These are phyloP conservation scores for Neopelma chrysocephalum DNA, from an alignment of 2,797 vertebrate species.

Conservation along the genomic window DNA sequence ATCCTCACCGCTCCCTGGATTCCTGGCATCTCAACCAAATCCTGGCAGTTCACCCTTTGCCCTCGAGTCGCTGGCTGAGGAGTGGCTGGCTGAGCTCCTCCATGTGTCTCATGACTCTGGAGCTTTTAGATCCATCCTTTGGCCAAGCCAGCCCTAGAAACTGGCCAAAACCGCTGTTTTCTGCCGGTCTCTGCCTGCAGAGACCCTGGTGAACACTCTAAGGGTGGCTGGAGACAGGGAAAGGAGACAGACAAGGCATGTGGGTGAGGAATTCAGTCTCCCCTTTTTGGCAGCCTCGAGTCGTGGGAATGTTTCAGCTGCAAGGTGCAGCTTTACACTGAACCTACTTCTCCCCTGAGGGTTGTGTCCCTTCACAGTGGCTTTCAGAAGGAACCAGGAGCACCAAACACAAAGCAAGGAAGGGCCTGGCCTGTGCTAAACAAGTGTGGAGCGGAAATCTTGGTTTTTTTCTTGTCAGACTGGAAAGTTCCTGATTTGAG, in stretches of 20 bases:
- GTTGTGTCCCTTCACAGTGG: background rate
- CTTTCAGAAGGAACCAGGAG: background rate
- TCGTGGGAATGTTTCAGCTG: background rate
- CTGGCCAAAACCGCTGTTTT: background rate
- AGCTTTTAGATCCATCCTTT: background rate
- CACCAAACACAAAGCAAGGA: background rate
- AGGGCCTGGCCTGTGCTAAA: background rate
- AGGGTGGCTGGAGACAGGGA: background rate
- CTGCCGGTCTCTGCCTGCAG: background rate
- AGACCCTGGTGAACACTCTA: background rate
- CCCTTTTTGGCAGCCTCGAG: background rate
- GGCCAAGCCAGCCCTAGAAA: background rate
- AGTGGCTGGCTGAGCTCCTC: background rate
- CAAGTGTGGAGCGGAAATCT: rapidly evolving
- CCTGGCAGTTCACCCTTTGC: background rate
- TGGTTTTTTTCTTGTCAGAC: background rate
- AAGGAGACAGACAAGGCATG: background rate
- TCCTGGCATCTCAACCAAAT: background rate
- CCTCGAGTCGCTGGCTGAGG: rapidly evolving
- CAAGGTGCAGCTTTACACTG: background rate
- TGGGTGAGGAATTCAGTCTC: background rate
- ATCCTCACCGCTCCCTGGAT: background rate
- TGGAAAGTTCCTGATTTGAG: slow-evolving; percentile 22
- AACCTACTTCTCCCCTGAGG: background rate
- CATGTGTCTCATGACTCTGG: rapidly evolving